These are phyloP conservation scores for Clarias magur DNA, from an alignment of 2,113 vertebrate genomes.

Conservation along the genomic window DNA sequence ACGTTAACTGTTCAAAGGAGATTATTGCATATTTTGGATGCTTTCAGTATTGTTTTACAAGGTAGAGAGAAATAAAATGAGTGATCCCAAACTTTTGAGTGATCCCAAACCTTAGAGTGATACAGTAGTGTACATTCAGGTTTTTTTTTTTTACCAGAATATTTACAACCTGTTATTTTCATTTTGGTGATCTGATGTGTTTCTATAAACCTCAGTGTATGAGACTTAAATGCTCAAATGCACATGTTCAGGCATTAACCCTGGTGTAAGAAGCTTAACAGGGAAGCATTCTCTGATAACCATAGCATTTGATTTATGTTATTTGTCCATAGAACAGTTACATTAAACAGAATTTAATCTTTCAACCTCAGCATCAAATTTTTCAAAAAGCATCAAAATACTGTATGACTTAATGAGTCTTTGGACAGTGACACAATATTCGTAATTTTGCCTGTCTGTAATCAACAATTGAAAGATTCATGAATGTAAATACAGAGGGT, in stretches of 20 bases:
- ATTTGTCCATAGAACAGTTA: background rate
- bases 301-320: background rate
- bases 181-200: background rate
- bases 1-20: too few relatives aligned
- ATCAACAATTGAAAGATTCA: too few relatives aligned
- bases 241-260: background rate
- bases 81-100: too few relatives aligned
- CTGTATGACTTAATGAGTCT: background rate
- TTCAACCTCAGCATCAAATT: background rate
- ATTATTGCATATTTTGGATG: too few relatives aligned
- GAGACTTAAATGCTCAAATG: background rate
- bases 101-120: too few relatives aligned
- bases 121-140: too few relatives aligned
- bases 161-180: background rate
- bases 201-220: background rate
- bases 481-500: too few relatives aligned
- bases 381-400: too few relatives aligned
- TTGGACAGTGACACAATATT: too few relatives aligned
- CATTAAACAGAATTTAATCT: background rate
- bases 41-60: too few relatives aligned
- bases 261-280: background rate
- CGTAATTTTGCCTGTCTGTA: too few relatives aligned
- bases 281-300: background rate
- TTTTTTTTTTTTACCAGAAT: background rate
- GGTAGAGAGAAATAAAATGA: too few relatives aligned